Base-by-base conservation (phyloP, 2,113 vertebrate species). In the Strix aluco region DNA sequence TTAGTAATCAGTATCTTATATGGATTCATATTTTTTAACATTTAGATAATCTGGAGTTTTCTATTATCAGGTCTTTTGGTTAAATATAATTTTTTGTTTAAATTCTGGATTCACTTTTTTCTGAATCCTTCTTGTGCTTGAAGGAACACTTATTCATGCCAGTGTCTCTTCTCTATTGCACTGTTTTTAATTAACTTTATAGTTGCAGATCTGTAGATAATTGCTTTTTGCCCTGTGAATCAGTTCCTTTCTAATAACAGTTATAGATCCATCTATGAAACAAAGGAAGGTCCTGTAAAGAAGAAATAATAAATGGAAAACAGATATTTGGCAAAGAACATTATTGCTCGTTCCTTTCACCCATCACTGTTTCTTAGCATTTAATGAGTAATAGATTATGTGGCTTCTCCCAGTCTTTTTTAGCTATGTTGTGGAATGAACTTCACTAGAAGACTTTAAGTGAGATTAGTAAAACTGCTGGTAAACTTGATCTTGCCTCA, bases 251-350 rank as follows among this genome's bases (percentile, higher is more conserved):
- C 57, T 88, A 36, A 47, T 92, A 81, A 78, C 5, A 77, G 49
- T 93, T 86, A 78, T 67, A 90, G 44, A 81, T 79, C 67, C 20
- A 55, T 74, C 34, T 78, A 22, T 54, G 47, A 95, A 95, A 94
- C 55, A 90, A 86, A 40, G 38, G 73, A 92, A 81, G 22, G 9
- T 81, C 40, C 57, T 84, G 46, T 34, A 88, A 90, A 93, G 44
- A 86, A 90, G 34, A 84, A 93, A 71, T 38, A 88, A 47, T 66
- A 89, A 73, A 96, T 92, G 27, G 26, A 74, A 94, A 94, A 34
- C 77, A 94, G 86, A 65, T 84, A 86, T 42, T 90, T 94, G 86
- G 52, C 83, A 72, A 79, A 86, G 65, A 84, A 57, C 6, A 38
- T 71, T 65, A 46, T 18, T 81, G 54, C 38, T 96, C 2, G 1